Evolutionary conservation across 2,888 invertebrate genomes (phyloP), one percentile per base, ranked within the genome.

Genomic region (Habrosyne pyritoides): DNA sequence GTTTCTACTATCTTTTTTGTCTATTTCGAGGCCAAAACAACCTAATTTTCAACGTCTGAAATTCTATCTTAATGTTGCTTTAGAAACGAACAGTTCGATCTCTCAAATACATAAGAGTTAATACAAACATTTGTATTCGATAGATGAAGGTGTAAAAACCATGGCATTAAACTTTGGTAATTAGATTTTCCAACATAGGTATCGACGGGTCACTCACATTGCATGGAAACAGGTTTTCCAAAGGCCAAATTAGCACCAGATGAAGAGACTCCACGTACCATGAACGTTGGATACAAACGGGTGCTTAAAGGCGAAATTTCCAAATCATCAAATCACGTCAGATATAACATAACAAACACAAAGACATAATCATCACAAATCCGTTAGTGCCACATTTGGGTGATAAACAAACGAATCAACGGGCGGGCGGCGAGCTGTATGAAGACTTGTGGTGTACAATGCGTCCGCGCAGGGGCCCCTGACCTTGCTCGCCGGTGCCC

Each of bases 401-500:
- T 75, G 78, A 73, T 73, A 75, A 66, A 70, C 64, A 67, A 66
- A 60, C 61, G 63, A 61, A 61, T 60, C 56, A 64, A 62, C 61
- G 66, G 57, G 68, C 70, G 66, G 22, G 46, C 55, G 49, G 58
- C 64, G 70, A 71, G 67, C 67, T 67, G 71, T 67, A 68, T 62
- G 68, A 71, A 75, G 74, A 78, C 70, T 67, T 68, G 68, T 64
- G 66, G 69, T 68, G 18, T 42, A 42, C 28, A 50, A 50, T 76
- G 81, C 77, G 82, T 79, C 75, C 78, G 80, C 75, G 74, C 69
- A 66, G 77, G 86, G 87, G 87, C 88, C 89, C 84, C 88, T 86
- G 88, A 86, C 88, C 88, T 88, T 87, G 88, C 71, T 73, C 75
- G 75, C 81, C 76, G 80, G 77, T 77, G 65, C 73, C 64, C 65